Base-by-base conservation (phyloP, 2,888 invertebrate genomes). In the Temnothorax rugatulus region DNA sequence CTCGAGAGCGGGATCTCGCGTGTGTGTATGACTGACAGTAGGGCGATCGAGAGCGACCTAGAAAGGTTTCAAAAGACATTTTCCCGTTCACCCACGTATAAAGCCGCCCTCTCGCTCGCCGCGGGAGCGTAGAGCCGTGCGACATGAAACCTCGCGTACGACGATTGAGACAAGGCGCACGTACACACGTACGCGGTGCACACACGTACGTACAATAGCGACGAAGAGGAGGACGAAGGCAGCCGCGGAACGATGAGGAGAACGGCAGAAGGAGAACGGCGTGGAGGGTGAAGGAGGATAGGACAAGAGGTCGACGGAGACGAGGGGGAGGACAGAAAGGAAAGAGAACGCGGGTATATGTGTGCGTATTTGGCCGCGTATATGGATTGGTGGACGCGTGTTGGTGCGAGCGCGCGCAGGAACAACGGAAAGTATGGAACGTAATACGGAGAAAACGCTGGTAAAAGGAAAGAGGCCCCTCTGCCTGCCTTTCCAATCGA, bases 11-110 rank as follows among this genome's bases (percentile, higher is more conserved):
- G 89, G 84, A 90, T 90, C 90, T 87, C 86, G 87, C 86, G 87
- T 83, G 90, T 84, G 89, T 83, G 77, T 85, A 87, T 85, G 87
- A 90, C 86, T 90, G 90, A 90, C 90, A 90, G 90, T 89, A 90
- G 88, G 89, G 90, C 90, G 89, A 92, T 92, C 91, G 92, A 92
- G 92, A 92, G 91, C 93, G 94, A 94, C 94, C 94, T 93, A 94
- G 94, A 94, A 94, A 94, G 91, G 91, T 92, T 93, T 92, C 90
- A 92, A 93, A 92, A 94, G 93, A 92, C 92, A 92, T 94, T 94
- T 94, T 94, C 93, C 94, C 94, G 94, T 94, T 94, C 94, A 93
- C 93, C 93, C 93, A 93, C 93, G 92, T 93, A 91, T 89, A 91
- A 91, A 91, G 88, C 88, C 88, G 84, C 86, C 89, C 90, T 89